Evolutionary conservation across 1,140 invertebrate species (phyloP).

Genomic region (Drosophila ohnishii): DNA sequence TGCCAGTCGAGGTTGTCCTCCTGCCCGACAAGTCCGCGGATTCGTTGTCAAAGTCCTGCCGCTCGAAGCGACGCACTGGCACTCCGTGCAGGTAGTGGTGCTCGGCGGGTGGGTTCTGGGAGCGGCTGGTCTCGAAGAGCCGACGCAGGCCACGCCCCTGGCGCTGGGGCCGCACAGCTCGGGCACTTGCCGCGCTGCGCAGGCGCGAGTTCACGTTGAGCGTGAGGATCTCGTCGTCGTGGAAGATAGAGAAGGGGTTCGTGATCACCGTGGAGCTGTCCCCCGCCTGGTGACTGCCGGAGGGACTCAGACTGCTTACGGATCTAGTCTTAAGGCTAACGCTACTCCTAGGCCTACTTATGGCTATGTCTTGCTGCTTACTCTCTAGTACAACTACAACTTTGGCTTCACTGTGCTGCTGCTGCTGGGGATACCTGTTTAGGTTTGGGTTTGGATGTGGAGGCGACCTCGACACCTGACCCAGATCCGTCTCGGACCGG

Average conservation of each 20-base stretch:
- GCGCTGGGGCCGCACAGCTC: conserved; percentile 34
- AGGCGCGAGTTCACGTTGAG: conserved; percentile 67
- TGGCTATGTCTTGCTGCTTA: conserved; percentile 74
- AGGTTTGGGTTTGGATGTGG: conserved; percentile 5
- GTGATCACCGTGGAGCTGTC: conserved; percentile 79
- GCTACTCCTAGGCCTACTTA: conserved; percentile 60
- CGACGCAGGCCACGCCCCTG: conserved; percentile 52
- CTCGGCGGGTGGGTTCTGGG: conserved; percentile 26
- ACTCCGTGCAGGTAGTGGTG: conserved; percentile 68
- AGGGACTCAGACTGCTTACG: conserved; percentile 62
- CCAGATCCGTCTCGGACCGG: conserved; percentile 69
- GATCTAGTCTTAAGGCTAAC: conserved; percentile 74
- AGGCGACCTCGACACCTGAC: neutral
- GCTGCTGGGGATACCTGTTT: conserved; percentile 4
- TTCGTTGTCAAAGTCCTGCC: conserved; percentile 66
- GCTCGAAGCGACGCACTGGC: conserved; percentile 71
- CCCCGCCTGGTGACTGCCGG: conserved; percentile 22
- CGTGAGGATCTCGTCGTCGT: conserved; percentile 76
- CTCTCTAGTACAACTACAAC: conserved; percentile 82
- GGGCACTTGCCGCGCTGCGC: conserved; percentile 46
- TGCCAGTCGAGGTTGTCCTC: conserved; percentile 14
- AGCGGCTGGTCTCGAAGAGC: conserved; percentile 55
- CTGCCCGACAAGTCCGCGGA: conserved; percentile 12
- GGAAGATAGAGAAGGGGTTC: conserved; percentile 81
- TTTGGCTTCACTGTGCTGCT: conserved; percentile 73